Evolutionary conservation across 2,113 vertebrate genomes (phyloP).

Genomic region (Coregonus clupeaformis): DNA sequence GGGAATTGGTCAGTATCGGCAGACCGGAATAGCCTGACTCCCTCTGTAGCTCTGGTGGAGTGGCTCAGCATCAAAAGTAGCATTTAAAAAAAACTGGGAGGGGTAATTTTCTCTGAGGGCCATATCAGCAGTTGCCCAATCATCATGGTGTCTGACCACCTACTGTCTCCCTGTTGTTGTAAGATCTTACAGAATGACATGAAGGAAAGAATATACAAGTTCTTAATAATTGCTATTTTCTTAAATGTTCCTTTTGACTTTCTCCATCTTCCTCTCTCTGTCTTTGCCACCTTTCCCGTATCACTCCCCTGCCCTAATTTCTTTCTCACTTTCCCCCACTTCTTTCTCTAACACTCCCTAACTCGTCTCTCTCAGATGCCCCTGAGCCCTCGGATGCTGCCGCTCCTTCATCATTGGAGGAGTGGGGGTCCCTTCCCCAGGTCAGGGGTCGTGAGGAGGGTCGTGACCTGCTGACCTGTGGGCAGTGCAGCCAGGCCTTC

Average conservation of each 20-base stretch:
- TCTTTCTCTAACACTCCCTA: not conserved
- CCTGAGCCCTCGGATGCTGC: conserved; percentile 32
- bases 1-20: conserved; percentile 77
- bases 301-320: not conserved
- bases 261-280: not conserved
- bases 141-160: not conserved
- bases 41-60: not conserved
- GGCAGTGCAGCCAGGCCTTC: conserved; percentile 77
- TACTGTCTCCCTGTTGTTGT: not conserved
- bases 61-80: conserved; percentile 61
- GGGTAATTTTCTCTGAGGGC: not conserved
- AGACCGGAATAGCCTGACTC: conserved; percentile 64
- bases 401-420: conserved; percentile 20
- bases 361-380: conserved; percentile 52
- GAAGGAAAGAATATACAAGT: not conserved
- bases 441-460: conserved; percentile 28
- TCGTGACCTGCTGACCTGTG: conserved; percentile 77
- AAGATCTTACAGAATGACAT: not conserved
- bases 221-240: no score
- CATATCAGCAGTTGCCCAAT: not conserved
- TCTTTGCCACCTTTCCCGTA: not conserved
- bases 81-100: conserved; percentile 45
- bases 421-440: conserved; percentile 30
- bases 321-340: not conserved
- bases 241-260: not conserved